Conservation (phyloP, 1,140 invertebrate genomes). For the Drosophila lacteicornis region DNA sequence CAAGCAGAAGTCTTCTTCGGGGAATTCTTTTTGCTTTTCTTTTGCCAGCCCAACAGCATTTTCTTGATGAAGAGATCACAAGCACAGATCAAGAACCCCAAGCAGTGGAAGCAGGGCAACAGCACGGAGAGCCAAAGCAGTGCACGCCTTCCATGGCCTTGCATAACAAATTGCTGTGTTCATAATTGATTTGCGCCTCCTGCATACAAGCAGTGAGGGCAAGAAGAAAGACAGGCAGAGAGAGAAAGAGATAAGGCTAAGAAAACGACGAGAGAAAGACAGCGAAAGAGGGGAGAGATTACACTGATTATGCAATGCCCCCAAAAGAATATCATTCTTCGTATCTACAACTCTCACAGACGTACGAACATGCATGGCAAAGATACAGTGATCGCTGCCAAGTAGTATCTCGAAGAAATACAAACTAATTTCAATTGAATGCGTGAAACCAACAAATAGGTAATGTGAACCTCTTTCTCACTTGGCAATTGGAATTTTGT, state of each 20-base stretch:
- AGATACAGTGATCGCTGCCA: slow-evolving; percentile 18
- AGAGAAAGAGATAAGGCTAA: neutral
- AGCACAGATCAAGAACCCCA: slow-evolving; percentile 19
- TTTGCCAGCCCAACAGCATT: neutral
- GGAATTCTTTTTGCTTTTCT: neutral
- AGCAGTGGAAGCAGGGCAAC: neutral
- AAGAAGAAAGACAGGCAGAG: neutral
- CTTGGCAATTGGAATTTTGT: slow-evolving; percentile 11
- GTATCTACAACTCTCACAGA: slow-evolving; percentile 18
- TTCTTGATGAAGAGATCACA: slow-evolving; percentile 7
- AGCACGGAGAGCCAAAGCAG: neutral
- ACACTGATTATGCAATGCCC: slow-evolving; percentile 42
- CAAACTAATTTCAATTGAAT: neutral
- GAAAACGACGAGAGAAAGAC: neutral
- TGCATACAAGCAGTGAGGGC: slow-evolving; percentile 14
- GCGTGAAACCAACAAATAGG: neutral
- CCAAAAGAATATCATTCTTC: slow-evolving; percentile 43
- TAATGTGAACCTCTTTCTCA: neutral
- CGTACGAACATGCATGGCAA: slow-evolving; percentile 8
- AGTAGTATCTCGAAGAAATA: no score
- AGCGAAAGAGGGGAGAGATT: slow-evolving; percentile 10
- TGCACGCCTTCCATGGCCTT: slow-evolving; percentile 34
- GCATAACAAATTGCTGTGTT: slow-evolving; percentile 46
- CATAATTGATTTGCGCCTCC: slow-evolving; percentile 36
- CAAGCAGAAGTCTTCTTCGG: neutral